A percentile compares a stretch with the other conserved stretches of the same genome.
These are phyloP conservation scores for Polypedilum vanderplanki DNA, from an alignment of 1,140 invertebrate species.

Conservation along the genomic window DNA sequence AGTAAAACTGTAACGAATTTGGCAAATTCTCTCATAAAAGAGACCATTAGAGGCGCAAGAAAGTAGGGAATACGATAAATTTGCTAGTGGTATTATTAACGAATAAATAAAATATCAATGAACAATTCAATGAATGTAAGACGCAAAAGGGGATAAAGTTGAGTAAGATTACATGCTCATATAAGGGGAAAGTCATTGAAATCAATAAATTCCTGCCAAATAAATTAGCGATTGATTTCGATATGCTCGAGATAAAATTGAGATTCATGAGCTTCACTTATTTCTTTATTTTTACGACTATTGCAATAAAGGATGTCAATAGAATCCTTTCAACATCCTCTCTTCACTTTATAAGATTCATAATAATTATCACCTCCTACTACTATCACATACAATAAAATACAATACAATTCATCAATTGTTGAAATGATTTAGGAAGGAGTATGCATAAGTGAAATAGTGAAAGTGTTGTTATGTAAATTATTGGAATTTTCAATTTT, in stretches of 20 bases:
- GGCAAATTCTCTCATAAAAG: background rate
- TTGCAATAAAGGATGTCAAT: background rate
- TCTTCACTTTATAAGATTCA: background rate
- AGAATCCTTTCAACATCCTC: background rate
- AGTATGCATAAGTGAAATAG: background rate
- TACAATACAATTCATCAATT: background rate
- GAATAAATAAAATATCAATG: constrained; percentile 28
- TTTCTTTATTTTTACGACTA: background rate
- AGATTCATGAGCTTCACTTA: constrained; percentile 7
- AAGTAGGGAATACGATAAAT: background rate
- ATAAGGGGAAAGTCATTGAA: background rate
- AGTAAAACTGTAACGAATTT: constrained; percentile 21
- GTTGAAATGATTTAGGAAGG: background rate
- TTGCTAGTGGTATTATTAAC: constrained; percentile 22
- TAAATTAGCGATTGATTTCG: constrained; percentile 27
- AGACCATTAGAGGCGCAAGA: constrained; percentile 21
- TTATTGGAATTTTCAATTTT: background rate
- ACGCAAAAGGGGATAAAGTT: background rate
- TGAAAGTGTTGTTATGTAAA: constrained; percentile 19
- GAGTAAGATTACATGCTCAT: background rate
- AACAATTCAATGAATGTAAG: background rate
- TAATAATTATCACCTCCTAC: background rate
- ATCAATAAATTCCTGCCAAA: constrained; percentile 20
- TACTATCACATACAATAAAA: background rate
- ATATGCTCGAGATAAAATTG: constrained; percentile 23